These are phyloP conservation scores for Synaphobranchus kaupii DNA, from an alignment of 2,797 vertebrate genomes.

Conservation along the genomic window DNA sequence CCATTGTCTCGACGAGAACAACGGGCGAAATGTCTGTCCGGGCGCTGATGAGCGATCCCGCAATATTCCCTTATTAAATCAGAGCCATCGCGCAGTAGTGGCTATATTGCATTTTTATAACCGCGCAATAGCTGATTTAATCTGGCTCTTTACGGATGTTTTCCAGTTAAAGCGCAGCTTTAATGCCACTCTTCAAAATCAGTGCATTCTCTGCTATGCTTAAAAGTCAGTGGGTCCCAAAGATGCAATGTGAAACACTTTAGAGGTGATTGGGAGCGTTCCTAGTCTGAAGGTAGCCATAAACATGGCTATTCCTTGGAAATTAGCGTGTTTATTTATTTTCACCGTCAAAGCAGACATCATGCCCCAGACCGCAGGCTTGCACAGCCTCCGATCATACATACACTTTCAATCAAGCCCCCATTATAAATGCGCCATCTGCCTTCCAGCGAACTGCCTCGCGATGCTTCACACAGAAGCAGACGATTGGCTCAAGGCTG, in stretches of 20 bases:
- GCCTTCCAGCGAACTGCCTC: no score
- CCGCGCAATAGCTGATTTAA: slow-evolving; percentile 19
- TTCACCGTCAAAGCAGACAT: neutral
- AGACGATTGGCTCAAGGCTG: neutral
- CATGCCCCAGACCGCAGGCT: no score
- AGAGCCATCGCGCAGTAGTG: neutral
- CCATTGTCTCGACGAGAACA: slow-evolving; percentile 24
- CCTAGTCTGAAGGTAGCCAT: neutral
- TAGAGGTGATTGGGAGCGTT: neutral
- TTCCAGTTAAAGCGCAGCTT: slow-evolving; percentile 11
- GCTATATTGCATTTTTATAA: slow-evolving; percentile 17
- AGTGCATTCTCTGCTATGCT: neutral
- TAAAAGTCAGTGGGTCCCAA: neutral
- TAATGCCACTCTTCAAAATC: neutral
- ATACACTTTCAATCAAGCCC: neutral
- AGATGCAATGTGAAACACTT: neutral
- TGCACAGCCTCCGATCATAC: neutral
- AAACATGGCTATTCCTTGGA: neutral
- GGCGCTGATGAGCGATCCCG: slow-evolving; percentile 1
- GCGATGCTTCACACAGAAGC: no score
- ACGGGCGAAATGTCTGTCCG: neutral
- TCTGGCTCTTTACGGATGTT: neutral
- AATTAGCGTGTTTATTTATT: slow-evolving; percentile 41
- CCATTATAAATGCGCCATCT: neutral
- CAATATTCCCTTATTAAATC: slow-evolving; percentile 9